Evolutionary conservation across 2,113 vertebrate species (phyloP), one percentile per base, ranked within the genome.

Genomic region (Psephotus haematonotus): DNA sequence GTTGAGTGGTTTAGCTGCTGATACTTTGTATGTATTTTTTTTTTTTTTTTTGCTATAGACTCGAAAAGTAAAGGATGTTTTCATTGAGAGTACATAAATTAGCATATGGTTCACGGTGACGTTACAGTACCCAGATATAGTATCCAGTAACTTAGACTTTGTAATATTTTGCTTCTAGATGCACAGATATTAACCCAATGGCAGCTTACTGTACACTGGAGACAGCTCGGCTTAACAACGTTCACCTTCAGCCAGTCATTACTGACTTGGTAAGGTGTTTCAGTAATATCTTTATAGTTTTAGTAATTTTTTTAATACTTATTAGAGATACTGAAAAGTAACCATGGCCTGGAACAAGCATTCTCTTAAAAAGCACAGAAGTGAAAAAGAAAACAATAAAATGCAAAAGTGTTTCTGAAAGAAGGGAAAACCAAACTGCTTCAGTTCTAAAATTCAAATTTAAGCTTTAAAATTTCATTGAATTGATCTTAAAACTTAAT

Each of bases 171-270:
- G 11, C 35, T 90, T 95, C n/a, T 53, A 99, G 99, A 47, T 99
- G 99, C 96, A 99, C 99, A 10, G 99, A 99, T 84, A 97, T 99
- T 95, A 99, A 99, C 82, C 98, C 98, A 0, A 87, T 96, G 37
- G 99, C 99, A 39, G 98, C 98, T 35, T 96, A 91, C 23, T 99
- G 99, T 92, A 99, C 99, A 3, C 84, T 96, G 47, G 98, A 98
- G 97, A 99, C 99, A 3, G 98, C 99, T 33, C 96, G 78, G 39
- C 95, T 97, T 50, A 99, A 99, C 92, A 75, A 57, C 4, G 98
- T 99, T 17, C 89, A 98, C 12, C 94, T 99, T 80, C 98, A 99
- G 72, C 99, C 99, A 11, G 33, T 99, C 65, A 85, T 99, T 95
- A 99, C 99, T 52, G 98, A 99, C 95, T 94, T 99, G 99, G 99